Base-by-base conservation (phyloP, 2,888 invertebrate genomes). In the Heliconius erato region DNA sequence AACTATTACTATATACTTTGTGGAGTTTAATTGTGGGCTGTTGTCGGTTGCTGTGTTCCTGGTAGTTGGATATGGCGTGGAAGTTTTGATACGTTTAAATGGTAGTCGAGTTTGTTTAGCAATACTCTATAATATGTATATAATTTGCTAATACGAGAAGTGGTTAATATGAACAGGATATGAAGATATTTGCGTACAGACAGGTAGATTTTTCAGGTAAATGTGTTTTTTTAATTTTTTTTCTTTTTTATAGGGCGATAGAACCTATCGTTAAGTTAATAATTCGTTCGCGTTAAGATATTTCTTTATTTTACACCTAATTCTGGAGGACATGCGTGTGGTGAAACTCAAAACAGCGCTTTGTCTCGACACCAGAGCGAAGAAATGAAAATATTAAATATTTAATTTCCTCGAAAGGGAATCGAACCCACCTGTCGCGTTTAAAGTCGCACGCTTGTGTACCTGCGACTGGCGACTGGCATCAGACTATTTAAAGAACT, bases 41-140 rank as follows among this genome's bases (percentile, higher is more conserved):
- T 12, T 67, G 44, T 65, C 19, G 67, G 28, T 65, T 67, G 23
- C 23, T 67, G 67, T 65, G 12, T 40, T 40, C 28, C 67, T 35
- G 5, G 65, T 63, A 77, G 77, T 40, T 78, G 40, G 28, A 78
- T 67, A 40, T n/a, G 12, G 54, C 19, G 2, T 59, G 59, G 5
- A 40, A 40, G 77, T 65, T 77, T 44, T 26, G 26, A 65, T 59
- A 74, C n/a, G 35, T 76, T 63, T n/a, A 76, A 76, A 76, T 63
- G 1, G 26, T 26, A 3, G 32, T 16, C 16, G 23, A 74, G 35
- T n/a, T 59, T 63, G 26, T 59, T n/a, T 16, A 63, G 59, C 35
- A 23, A 74, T 59, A 35, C 11, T 69, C 69, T 74, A 32, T 49
- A 5, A 32, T 23, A 59, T 28, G n/a, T n/a, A 71, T 23, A 59